phyloP scores from a whole-genome alignment of 2,113 vertebrate species.

The Taxidea taxus region DNA sequence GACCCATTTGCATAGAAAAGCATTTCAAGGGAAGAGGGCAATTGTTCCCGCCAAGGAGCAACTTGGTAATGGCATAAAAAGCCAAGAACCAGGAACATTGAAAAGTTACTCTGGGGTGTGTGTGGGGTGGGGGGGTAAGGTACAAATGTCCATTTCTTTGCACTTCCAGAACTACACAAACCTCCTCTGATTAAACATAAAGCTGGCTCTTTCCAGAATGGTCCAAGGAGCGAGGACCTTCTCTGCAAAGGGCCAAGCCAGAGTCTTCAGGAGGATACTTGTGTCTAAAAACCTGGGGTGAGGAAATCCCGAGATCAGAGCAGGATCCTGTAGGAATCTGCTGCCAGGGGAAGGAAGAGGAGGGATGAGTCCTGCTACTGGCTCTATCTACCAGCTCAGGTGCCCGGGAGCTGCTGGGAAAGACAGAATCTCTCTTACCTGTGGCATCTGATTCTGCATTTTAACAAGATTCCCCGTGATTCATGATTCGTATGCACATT shows the following conservation, averaged over 20 bases:
- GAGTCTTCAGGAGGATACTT: background rate
- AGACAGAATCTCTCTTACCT: background rate
- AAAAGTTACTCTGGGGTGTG: background rate
- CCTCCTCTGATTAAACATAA: background rate
- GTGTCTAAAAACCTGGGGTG: background rate
- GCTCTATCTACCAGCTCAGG: background rate
- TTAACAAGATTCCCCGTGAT: background rate
- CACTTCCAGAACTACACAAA: background rate
- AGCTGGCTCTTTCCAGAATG: background rate
- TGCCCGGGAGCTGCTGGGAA: too few species aligned
- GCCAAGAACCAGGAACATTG: too few species aligned
- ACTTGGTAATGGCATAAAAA: background rate
- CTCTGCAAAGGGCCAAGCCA: background rate
- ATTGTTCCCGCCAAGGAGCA: background rate
- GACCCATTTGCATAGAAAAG: background rate
- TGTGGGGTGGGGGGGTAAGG: too few species aligned
- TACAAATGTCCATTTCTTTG: background rate
- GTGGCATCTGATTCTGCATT: background rate
- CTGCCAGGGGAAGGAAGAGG: background rate
- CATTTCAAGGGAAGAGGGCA: background rate
- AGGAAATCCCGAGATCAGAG: background rate
- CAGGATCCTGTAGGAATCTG: background rate
- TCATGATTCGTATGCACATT: background rate
- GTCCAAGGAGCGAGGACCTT: background rate
- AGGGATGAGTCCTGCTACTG: accelerated